phyloP scores from a whole-genome alignment of 2,797 vertebrate species.

The Dryobates pubescens region DNA sequence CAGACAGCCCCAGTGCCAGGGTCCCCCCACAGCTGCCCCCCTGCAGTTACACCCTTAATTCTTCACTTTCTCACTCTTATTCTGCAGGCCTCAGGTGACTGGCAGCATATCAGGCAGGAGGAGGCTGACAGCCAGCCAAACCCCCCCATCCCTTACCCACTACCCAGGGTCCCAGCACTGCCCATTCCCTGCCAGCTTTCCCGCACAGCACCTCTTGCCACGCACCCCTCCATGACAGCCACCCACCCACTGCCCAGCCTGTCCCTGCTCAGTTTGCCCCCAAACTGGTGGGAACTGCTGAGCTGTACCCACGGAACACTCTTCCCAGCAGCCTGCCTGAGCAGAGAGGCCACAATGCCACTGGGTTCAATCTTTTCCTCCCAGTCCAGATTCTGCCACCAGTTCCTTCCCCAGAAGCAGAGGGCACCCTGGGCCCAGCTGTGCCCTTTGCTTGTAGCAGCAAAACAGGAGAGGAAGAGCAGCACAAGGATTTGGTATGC shows the following conservation, averaged over 20 bases:
- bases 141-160: background rate
- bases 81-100: too few relatives aligned
- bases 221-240: rapidly evolving
- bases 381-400: background rate
- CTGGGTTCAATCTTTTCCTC: background rate
- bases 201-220: rapidly evolving
- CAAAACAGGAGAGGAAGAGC: background rate
- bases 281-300: rapidly evolving
- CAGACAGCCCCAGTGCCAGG: too few relatives aligned
- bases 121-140: background rate
- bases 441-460: background rate
- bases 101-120: background rate
- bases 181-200: too few relatives aligned
- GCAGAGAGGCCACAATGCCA: rapidly evolving
- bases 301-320: background rate
- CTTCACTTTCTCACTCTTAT: too few relatives aligned
- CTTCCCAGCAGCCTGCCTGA: background rate
- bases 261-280: background rate
- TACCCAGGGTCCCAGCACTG: rapidly evolving
- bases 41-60: too few relatives aligned
- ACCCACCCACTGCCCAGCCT: background rate
- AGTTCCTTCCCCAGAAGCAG: background rate
- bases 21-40: too few relatives aligned
- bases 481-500: conserved; percentile 45
- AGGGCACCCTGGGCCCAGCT: background rate